Base-by-base conservation (phyloP, 2,113 vertebrate genomes). In the Sinocyclocheilus anophthalmus region DNA sequence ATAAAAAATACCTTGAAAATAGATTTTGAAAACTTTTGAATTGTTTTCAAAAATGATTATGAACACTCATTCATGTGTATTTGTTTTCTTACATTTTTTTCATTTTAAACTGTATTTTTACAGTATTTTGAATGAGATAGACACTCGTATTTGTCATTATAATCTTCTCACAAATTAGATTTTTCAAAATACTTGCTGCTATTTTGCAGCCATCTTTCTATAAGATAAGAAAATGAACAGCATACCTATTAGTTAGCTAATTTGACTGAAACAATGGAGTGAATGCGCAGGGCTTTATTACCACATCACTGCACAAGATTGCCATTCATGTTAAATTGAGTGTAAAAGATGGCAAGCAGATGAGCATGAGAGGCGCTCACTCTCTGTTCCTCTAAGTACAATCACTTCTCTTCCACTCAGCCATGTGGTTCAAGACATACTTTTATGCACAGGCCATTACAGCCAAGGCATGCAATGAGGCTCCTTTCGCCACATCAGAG, bases 351-450 rank as follows among this genome's bases (percentile, higher is more conserved):
- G 67, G 76, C 39, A 85, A 65, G 67, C 78, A 24, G 86, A 72
- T 72, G 63, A 69, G 57, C 61, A 57, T 73, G 81, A 80, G 75
- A 20, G 57, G 65, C 4, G 42, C 50, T 72, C 39, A 70, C 76
- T 73, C 72, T 79, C 63, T 78, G n/a, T 87, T 92, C 90, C 83
- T 90, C 86, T 88, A 24, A 86, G 78, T 91, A 87, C 87, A 87
- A 90, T 90, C 87, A 69, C 79, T 90, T 90, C 85, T 70, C 69
- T 86, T 91, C 70, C 69, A 75, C 76, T 86, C 87, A 89, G 72
- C 88, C 30, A 30, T 30, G 76, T 86, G 81, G 78, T 79, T 75
- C 84, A 84, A 90, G 76, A 81, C 53, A 42, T 87, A 79, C 80
- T 81, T 65, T 83, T 24, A 70, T 30, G 11, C 2, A 67, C 30